These are phyloP conservation scores for Trachelus stipa DNA, from an alignment of 2,888 invertebrate species.

Conservation along the genomic window DNA sequence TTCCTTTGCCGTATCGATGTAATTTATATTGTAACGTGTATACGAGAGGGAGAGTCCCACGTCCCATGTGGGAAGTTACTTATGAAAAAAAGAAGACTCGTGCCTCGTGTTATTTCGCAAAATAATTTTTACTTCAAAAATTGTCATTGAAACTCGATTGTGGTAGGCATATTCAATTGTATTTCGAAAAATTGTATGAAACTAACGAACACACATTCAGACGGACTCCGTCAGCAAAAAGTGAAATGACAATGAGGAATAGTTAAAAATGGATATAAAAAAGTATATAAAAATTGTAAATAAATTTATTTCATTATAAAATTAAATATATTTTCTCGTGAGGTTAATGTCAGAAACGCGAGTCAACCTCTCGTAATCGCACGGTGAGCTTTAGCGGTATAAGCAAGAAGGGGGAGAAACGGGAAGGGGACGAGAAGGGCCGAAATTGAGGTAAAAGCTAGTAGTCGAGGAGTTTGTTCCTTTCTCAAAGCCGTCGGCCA, in stretches of 20 bases:
- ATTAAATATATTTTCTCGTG: neutral
- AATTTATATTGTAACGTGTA: conserved; percentile 4
- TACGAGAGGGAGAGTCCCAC: conserved; percentile 4
- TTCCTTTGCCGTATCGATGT: neutral
- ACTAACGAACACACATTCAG: neutral
- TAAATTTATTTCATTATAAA: neutral
- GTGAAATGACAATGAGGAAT: neutral
- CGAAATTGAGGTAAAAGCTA: conserved; percentile 6
- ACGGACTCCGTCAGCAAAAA: neutral
- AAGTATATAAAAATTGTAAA: neutral
- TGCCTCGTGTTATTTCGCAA: neutral
- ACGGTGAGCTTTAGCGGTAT: conserved; percentile 16
- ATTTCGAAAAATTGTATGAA: neutral
- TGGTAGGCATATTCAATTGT: neutral
- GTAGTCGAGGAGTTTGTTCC: conserved; percentile 2
- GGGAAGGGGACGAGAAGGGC: conserved; percentile 5
- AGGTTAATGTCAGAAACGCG: conserved; percentile 5
- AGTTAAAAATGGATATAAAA: neutral
- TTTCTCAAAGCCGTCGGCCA: conserved; percentile 6
- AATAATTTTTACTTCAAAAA: neutral
- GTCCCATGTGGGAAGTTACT: conserved; percentile 3
- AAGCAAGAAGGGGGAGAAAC: conserved; percentile 5
- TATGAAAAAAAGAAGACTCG: neutral
- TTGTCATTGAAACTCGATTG: neutral
- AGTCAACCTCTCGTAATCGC: conserved; percentile 19